phyloP scores from a whole-genome alignment of 2,797 vertebrate genomes.

The Hozukius guyotensis region DNA sequence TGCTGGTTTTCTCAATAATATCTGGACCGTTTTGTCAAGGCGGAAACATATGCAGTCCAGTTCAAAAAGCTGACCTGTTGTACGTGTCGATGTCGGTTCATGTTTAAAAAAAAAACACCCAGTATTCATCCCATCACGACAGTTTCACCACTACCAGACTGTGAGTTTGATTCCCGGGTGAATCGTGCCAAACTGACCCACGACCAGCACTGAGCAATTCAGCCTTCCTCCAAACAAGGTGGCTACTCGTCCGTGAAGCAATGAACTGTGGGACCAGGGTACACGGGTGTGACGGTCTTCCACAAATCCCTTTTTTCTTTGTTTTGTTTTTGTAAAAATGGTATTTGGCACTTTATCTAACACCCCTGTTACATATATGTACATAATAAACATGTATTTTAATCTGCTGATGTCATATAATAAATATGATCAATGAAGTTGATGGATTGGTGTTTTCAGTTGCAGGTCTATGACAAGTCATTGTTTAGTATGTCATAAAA shows the following conservation, averaged over 20 bases:
- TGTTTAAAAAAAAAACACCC: slow-evolving; percentile 23
- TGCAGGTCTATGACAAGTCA: not conserved
- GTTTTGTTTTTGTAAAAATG: slow-evolving; percentile 65
- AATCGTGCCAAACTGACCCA: slow-evolving; percentile 61
- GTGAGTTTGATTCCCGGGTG: slow-evolving; percentile 37
- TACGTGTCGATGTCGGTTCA: slow-evolving; percentile 53
- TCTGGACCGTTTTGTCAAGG: slow-evolving; percentile 21
- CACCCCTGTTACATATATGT: slow-evolving; percentile 78
- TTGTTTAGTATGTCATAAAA: not conserved
- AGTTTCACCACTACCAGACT: slow-evolving; percentile 35
- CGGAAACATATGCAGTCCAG: slow-evolving; percentile 18
- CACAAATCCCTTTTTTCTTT: slow-evolving; percentile 54
- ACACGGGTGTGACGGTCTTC: slow-evolving; percentile 73
- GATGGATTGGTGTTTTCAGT: slow-evolving; percentile 2
- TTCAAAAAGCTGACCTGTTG: slow-evolving; percentile 28
- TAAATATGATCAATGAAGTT: slow-evolving; percentile 74
- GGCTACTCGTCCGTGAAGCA: slow-evolving; percentile 65
- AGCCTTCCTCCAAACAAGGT: slow-evolving; percentile 15
- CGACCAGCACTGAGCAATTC: slow-evolving; percentile 63
- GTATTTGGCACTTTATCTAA: slow-evolving; percentile 81
- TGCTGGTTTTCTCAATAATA: slow-evolving; percentile 52
- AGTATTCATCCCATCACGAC: slow-evolving; percentile 43
- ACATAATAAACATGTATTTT: slow-evolving; percentile 83
- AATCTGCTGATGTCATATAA: slow-evolving; percentile 82
- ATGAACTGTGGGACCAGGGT: slow-evolving; percentile 72